Base-by-base conservation (phyloP, 2,797 vertebrate genomes). In the Rhinella marina region DNA sequence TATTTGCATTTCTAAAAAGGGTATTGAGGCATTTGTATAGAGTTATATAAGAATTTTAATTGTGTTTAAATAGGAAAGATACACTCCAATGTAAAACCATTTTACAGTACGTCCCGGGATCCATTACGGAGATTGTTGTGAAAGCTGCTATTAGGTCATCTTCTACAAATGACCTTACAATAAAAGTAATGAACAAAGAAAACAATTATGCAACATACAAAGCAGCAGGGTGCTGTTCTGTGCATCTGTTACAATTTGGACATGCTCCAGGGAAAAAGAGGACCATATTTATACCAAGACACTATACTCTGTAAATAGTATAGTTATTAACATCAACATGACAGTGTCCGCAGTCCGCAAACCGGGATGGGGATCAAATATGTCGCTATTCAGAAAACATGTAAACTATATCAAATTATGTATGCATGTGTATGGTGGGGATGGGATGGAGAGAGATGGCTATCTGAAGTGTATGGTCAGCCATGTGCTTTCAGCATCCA, bases 151-250 rank as follows among this genome's bases (percentile, higher is more conserved):
- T 93, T 94, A 90, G 91, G 92, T 94, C 93, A 93, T 93, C 92
- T 93, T 93, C 92, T 93, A 93, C 93, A 94, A 95, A 95, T 92
- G 92, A 93, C 91, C 91, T 93, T 93, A 94, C 94, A 93, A 94
- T 95, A 94, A 95, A 94, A 95, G 93, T 93, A 94, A 93, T 91
- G 92, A 94, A 92, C 93, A 94, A 94, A 94, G 92, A 92, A 94
- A 95, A 95, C 93, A 96, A 96, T 95, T 93, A 84, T 84, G 87
- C 87, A 84, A 88, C n/a, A 12, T 92, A 93, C 94, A 95, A 95
- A 95, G 92, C 94, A 93, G 92, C 93, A 93, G 94, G 94, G 93
- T 94, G 95, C 93, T 93, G 93, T 91, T 91, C 92, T 90, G 90
- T 91, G 91, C 91, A 92, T 94, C 89, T 93, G 91, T 94, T 94